These are phyloP conservation scores for Phalacrocorax carbo DNA, from an alignment of 2,113 vertebrate genomes.

Conservation along the genomic window DNA sequence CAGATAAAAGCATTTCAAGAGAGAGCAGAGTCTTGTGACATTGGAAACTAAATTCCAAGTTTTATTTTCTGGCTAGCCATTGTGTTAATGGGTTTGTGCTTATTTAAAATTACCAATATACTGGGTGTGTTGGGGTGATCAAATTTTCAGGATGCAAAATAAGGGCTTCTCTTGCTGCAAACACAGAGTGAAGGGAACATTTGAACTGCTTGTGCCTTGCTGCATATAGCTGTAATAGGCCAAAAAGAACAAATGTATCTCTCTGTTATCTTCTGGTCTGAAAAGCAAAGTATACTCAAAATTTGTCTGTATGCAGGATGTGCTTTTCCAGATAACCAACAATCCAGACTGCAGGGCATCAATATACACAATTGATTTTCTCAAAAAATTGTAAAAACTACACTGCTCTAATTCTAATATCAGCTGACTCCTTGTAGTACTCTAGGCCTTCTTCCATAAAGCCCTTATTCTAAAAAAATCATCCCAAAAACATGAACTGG, in stretches of 20 bases:
- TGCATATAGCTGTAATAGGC: background rate
- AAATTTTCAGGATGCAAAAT: background rate
- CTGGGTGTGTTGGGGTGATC: background rate
- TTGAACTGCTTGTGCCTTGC: background rate
- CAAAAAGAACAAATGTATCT: background rate
- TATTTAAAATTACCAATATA: background rate
- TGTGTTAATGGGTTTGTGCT: background rate
- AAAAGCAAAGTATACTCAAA: background rate
- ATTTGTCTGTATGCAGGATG: background rate
- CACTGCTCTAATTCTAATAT: background rate
- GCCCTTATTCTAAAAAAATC: background rate
- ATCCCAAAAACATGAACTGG: background rate
- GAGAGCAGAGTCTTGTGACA: background rate
- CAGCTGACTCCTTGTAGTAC: background rate
- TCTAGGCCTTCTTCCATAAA: background rate
- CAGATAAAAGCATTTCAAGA: background rate
- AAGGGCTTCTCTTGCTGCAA: background rate
- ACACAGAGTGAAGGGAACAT: background rate
- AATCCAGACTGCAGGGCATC: background rate
- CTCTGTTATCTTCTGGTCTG: background rate
- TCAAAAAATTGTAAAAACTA: background rate
- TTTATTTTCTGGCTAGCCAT: background rate
- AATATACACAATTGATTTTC: background rate
- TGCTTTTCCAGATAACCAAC: background rate
- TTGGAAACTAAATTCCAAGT: background rate